Conservation (phyloP, 2,888 invertebrate genomes). For the Mythimna vitellina region DNA sequence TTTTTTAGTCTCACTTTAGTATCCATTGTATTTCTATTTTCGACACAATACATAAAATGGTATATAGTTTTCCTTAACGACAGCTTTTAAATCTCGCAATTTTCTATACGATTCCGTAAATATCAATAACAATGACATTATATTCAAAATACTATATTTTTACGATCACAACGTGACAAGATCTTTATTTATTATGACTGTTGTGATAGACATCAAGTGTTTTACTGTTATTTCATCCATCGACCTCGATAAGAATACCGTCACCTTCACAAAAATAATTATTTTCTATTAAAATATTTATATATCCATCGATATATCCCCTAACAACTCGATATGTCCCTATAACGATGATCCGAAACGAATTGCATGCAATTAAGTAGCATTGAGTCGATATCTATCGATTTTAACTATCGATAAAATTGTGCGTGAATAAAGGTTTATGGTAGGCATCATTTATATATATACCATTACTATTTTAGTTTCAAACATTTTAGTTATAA, state of each 20-base stretch:
- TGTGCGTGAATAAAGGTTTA: constrained; percentile 79
- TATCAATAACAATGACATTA: constrained; percentile 50
- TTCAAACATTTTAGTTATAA: constrained; percentile 52
- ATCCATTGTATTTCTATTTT: not conserved
- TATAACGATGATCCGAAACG: constrained; percentile 70
- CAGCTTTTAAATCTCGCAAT: constrained; percentile 16
- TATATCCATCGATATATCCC: constrained; percentile 49
- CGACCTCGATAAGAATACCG: constrained; percentile 55
- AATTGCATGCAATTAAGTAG: constrained; percentile 80
- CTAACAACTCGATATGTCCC: constrained; percentile 66
- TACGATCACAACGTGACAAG: constrained; percentile 61
- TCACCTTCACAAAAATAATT: constrained; percentile 52
- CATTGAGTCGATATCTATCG: constrained; percentile 73
- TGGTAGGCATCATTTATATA: constrained; percentile 72
- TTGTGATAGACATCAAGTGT: constrained; percentile 53
- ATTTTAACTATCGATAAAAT: constrained; percentile 71
- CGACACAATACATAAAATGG: constrained; percentile 10
- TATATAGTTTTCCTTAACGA: constrained; percentile 17
- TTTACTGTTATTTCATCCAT: constrained; percentile 59
- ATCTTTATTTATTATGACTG: constrained; percentile 54
- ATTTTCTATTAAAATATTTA: constrained; percentile 60
- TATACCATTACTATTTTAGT: constrained; percentile 68
- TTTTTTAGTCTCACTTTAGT: not conserved
- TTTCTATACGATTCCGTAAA: constrained; percentile 38
- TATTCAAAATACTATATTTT: constrained; percentile 47